phyloP scores from a whole-genome alignment of 2,888 invertebrate species.

The Andrena minutula region DNA sequence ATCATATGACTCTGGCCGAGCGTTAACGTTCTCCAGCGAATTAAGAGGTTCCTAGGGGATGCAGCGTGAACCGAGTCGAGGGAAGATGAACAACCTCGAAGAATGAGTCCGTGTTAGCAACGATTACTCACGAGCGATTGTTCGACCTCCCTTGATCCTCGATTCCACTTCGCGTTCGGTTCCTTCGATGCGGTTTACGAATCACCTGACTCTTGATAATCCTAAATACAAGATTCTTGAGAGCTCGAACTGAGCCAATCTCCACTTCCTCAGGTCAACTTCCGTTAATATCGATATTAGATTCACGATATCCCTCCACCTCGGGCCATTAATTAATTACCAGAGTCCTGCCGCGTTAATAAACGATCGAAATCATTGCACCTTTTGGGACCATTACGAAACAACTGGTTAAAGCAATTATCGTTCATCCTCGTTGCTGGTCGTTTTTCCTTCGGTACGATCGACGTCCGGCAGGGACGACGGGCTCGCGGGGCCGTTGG shows the following conservation, averaged over 20 bases:
- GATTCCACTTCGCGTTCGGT: conserved; percentile 11
- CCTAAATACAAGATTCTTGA: conserved; percentile 53
- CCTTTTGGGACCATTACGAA: not conserved
- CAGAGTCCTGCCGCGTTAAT: conserved; percentile 5
- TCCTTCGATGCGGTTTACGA: conserved; percentile 36
- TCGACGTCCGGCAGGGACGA: not conserved
- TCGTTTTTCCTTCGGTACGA: not conserved
- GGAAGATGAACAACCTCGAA: conserved; percentile 14
- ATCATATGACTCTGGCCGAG: not conserved
- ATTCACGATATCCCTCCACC: conserved; percentile 32
- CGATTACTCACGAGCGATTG: conserved; percentile 38
- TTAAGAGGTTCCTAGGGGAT: not conserved
- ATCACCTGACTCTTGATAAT: conserved; percentile 55
- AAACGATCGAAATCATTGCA: conserved; percentile 10
- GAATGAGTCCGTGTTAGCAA: conserved; percentile 27
- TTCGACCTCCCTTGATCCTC: conserved; percentile 34
- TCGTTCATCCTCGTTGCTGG: not conserved
- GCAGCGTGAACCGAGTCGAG: conserved; percentile 14
- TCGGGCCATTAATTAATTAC: conserved; percentile 45
- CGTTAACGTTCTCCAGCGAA: conserved; percentile 6
- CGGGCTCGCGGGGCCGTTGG: not conserved
- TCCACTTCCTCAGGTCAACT: conserved; percentile 33
- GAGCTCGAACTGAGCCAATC: conserved; percentile 44
- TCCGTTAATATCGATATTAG: conserved; percentile 59
- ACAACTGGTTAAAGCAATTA: not conserved